These are phyloP conservation scores for Caenorhabditis becei DNA, from an alignment of 2,888 invertebrate genomes.

Conservation along the genomic window DNA sequence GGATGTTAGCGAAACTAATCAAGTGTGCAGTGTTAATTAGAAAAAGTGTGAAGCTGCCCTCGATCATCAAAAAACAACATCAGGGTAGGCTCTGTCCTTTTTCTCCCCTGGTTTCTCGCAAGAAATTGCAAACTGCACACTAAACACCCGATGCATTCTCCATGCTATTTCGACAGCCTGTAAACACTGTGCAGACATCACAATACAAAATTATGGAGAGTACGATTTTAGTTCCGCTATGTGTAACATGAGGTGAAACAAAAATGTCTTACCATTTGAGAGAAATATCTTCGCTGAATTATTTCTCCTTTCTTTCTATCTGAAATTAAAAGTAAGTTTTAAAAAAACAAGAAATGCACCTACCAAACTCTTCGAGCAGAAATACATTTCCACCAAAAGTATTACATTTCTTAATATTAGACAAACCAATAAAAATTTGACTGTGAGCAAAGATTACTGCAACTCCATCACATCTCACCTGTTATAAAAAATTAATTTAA, in stretches of 20 bases:
- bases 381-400: slow-evolving; percentile 99
- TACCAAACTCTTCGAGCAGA: slow-evolving; percentile 99
- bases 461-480: slow-evolving; percentile 96
- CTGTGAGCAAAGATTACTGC: slow-evolving; percentile 98
- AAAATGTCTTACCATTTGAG: slow-evolving; percentile 91
- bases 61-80: background rate
- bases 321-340: slow-evolving; percentile 84
- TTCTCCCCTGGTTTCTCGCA: slow-evolving; percentile 30
- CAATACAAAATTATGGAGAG: slow-evolving; percentile 23
- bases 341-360: background rate
- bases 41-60: too few species aligned
- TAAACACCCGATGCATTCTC: slow-evolving; percentile 80
- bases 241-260: background rate
- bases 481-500: background rate
- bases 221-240: background rate
- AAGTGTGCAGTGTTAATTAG: too few species aligned
- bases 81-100: background rate
- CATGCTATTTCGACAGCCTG: slow-evolving; percentile 80
- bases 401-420: slow-evolving; percentile 99
- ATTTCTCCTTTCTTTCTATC: slow-evolving; percentile 98
- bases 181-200: slow-evolving; percentile 52
- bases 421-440: slow-evolving; percentile 99
- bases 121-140: slow-evolving; percentile 67
- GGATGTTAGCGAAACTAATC: too few species aligned
- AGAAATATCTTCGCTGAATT: slow-evolving; percentile 96